Base-by-base conservation (phyloP, 2,797 vertebrate species). In the Syndactyla subalaris region DNA sequence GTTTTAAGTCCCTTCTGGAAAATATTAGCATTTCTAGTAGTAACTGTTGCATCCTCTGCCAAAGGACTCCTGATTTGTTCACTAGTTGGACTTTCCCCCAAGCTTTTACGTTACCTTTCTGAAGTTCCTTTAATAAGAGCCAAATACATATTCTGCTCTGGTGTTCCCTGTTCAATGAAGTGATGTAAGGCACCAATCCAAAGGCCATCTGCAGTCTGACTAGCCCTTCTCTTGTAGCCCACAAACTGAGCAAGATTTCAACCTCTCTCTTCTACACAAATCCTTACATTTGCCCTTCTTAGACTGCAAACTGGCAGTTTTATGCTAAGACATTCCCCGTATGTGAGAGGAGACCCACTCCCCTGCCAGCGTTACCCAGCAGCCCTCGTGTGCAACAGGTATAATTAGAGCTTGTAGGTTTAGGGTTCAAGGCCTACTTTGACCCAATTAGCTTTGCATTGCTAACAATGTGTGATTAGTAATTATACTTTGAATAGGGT, bases 341-440 rank as follows among this genome's bases (percentile, higher is more conserved):
- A 12, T 3, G 26, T 2, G 5, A 58, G 12, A 63, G 14, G 43
- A 82, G 36, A 45, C 16, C 14, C 7, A 32, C 9, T 78, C 12
- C 30, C 4, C 1, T 10, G 16, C 7, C 46, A 32, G 4, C 0
- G 0, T 30, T 27, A 34, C 26, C 16, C 21, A 54, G 19, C 11
- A 54, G 18, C 32, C 27, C 30, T 75, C 12, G 32, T 0, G 1
- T 22, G 13, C 32, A 76, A 49, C 3, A 81, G 13, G 17, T 4
- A 3, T 59, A 49, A 46, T 38, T 14, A 21, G 23, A 87, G 17
- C 29, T 71, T 41, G 8, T 36, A 79, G 67, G 57, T n/a, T 63
- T 67, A 0, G 3, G 20, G 29, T 49, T 76, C 11, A n/a, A 84
- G 26, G 34, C 4, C 43, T 57, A 12, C n/a, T 78, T 45, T 24